Conservation (phyloP, 2,888 invertebrate species). For the Phyllotreta cruciferae region DNA sequence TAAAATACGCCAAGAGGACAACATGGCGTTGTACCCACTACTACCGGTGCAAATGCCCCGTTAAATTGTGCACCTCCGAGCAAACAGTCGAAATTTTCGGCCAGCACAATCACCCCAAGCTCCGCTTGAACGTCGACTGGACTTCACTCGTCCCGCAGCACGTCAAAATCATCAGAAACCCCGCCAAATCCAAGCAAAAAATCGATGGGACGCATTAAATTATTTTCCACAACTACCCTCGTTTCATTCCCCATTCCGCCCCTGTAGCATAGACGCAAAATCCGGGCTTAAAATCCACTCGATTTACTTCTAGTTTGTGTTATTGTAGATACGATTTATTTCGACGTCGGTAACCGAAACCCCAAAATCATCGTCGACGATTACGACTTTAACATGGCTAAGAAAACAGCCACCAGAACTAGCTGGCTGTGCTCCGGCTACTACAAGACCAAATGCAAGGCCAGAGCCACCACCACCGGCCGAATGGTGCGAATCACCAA, state of each 20-base stretch:
- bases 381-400: conserved; percentile 48
- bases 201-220: conserved; percentile 25
- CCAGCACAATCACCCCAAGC: conserved; percentile 42
- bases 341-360: conserved; percentile 47
- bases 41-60: conserved; percentile 42
- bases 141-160: neutral
- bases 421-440: conserved; percentile 49
- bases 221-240: neutral
- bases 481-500: conserved; percentile 46
- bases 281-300: too few species aligned
- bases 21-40: conserved; percentile 46
- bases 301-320: neutral
- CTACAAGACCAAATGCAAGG: conserved; percentile 48
- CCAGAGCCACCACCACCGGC: conserved; percentile 47
- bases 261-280: neutral
- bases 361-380: conserved; percentile 49
- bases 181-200: neutral
- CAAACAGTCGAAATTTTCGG: conserved; percentile 37
- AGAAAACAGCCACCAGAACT: conserved; percentile 46
- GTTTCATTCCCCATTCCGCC: neutral
- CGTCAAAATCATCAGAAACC: conserved; percentile 7
- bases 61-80: conserved; percentile 40
- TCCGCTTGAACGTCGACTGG: neutral
- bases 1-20: conserved; percentile 39
- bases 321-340: conserved; percentile 46